These are phyloP conservation scores for Coccyzus lansbergi DNA, from an alignment of 2,797 vertebrate species.

Conservation along the genomic window DNA sequence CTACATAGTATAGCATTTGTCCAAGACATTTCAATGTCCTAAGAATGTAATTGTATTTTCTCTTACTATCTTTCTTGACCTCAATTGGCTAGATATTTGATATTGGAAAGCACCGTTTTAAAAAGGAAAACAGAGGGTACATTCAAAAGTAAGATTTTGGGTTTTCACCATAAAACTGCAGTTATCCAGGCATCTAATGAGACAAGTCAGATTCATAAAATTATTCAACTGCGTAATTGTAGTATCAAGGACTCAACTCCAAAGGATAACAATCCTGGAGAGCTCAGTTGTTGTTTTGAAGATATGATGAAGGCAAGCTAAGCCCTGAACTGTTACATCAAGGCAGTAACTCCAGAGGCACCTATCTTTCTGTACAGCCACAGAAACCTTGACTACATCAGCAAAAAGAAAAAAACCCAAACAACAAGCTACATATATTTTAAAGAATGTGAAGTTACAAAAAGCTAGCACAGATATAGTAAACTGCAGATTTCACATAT, in stretches of 20 bases:
- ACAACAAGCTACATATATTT: not conserved
- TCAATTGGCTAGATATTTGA: not conserved
- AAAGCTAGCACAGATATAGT: not conserved
- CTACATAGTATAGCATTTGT: not conserved
- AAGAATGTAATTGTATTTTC: not conserved
- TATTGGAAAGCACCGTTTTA: not conserved
- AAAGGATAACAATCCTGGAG: slow-evolving; percentile 45
- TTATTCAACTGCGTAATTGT: slow-evolving; percentile 29
- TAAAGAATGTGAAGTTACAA: not conserved
- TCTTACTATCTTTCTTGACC: not conserved
- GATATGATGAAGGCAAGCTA: slow-evolving; percentile 7
- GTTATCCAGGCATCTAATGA: slow-evolving; percentile 13
- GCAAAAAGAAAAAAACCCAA: not conserved
- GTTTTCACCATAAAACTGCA: not conserved
- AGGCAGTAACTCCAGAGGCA: slow-evolving; percentile 46
- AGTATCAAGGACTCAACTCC: slow-evolving; percentile 32
- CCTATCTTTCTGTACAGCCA: not conserved
- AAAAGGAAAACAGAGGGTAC: not conserved
- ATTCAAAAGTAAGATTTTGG: not conserved
- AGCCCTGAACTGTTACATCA: slow-evolving; percentile 50
- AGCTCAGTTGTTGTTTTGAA: slow-evolving; percentile 34
- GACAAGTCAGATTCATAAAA: slow-evolving; percentile 31
- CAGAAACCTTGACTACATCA: slow-evolving; percentile 34
- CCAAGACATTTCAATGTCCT: not conserved
- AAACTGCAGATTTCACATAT: not conserved